Base-by-base conservation (phyloP, 2,888 invertebrate species). In the Seira sanloemensis region DNA sequence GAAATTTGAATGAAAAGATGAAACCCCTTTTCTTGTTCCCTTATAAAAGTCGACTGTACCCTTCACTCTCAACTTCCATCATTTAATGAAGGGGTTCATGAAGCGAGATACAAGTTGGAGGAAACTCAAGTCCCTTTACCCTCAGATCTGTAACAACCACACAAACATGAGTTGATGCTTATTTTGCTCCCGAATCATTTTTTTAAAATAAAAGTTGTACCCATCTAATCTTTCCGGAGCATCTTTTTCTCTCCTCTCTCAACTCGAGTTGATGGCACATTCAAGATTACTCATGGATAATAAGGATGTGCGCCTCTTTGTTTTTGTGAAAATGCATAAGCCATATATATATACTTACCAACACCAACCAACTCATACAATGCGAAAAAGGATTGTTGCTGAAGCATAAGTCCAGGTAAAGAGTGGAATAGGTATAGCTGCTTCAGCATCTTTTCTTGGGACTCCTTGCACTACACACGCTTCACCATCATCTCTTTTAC, bases 291-390 rank as follows among this genome's bases (percentile, higher is more conserved):
- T 9, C 72, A 72, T 71, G n/a, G 24, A 69, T 76, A 76, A 71
- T 67, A 74, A 80, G 80, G 80, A 80, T 80, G 80, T 80, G 80
- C 80, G 69, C 80, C 73, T 80, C 80, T 80, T 80, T 69, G 80
- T 75, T 75, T 75, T 68, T n/a, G 37, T 37, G 37, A 9, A n/a
- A n/a, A n/a, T n/a, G n/a, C n/a, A n/a, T n/a, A n/a, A n/a, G n/a
- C n/a, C n/a, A n/a, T n/a, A n/a, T n/a, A n/a, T n/a, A n/a, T n/a
- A n/a, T n/a, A n/a, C n/a, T n/a, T n/a, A n/a, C n/a, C n/a, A n/a
- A n/a, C n/a, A n/a, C n/a, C n/a, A n/a, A n/a, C n/a, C n/a, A n/a
- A n/a, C n/a, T n/a, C n/a, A n/a, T n/a, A n/a, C n/a, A n/a, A n/a
- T n/a, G n/a, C n/a, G n/a, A n/a, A n/a, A n/a, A n/a, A n/a, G n/a